phyloP scores from a whole-genome alignment of 1,140 invertebrate species.

The Tetramorium alpestre region DNA sequence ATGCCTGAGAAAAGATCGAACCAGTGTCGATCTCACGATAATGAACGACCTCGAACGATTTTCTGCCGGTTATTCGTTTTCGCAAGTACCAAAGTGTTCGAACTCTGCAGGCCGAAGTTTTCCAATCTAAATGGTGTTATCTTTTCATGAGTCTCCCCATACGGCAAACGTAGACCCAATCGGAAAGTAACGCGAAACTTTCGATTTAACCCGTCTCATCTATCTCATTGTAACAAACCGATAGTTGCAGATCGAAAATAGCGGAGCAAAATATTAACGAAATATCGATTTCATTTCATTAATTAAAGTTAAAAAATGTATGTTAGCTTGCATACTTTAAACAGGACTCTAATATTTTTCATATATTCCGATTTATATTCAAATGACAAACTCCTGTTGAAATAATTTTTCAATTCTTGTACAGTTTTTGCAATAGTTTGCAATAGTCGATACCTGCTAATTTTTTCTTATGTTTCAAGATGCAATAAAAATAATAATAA shows the following conservation, averaged over 20 bases:
- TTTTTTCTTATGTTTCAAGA: neutral
- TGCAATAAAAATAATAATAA: neutral
- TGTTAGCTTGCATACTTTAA: neutral
- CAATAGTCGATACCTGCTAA: no score
- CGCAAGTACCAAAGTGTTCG: neutral
- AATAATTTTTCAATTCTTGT: neutral
- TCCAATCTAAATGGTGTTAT: conserved; percentile 57
- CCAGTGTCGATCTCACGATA: conserved; percentile 2
- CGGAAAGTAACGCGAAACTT: conserved; percentile 43
- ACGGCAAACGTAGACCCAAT: conserved; percentile 26
- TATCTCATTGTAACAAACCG: conserved; percentile 22
- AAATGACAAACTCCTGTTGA: neutral
- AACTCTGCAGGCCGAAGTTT: conserved; percentile 24
- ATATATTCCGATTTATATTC: neutral
- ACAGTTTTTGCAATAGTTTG: neutral
- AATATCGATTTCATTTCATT: neutral
- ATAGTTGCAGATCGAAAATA: conserved; percentile 21
- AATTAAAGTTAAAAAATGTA: neutral
- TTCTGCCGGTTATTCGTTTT: conserved; percentile 19
- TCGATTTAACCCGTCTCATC: conserved; percentile 19
- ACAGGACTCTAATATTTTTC: neutral
- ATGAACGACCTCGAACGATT: conserved; percentile 31
- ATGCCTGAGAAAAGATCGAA: conserved; percentile 2
- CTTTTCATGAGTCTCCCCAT: conserved; percentile 32
- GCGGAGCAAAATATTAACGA: neutral